Conservation (phyloP, 2,113 vertebrate genomes). For the Benitochromis conjunctus region DNA sequence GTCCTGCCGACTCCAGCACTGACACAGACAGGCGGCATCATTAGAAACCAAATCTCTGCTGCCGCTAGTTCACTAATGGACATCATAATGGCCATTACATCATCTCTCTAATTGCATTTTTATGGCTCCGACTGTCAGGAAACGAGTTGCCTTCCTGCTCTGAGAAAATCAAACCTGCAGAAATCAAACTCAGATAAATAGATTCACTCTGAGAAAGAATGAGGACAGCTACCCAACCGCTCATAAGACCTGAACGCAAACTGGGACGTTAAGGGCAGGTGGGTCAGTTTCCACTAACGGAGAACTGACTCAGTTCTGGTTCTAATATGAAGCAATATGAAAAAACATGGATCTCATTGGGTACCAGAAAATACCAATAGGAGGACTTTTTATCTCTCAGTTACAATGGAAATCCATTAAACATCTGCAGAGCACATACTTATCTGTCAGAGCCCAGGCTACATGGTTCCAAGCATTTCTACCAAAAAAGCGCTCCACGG, state of each 20-base stretch:
- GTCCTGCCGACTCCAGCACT: slow-evolving; percentile 95
- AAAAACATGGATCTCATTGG: background rate
- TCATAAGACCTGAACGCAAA: background rate
- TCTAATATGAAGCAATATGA: background rate
- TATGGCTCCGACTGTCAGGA: background rate
- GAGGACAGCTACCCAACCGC: background rate
- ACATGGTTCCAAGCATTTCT: background rate
- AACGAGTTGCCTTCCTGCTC: background rate
- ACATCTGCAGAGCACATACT: background rate
- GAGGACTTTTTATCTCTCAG: background rate
- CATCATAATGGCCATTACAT: background rate
- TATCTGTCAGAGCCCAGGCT: background rate
- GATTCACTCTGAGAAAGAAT: background rate
- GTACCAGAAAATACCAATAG: background rate
- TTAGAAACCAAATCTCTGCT: background rate
- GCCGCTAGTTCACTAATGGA: background rate
- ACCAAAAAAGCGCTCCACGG: background rate
- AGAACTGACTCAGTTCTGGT: background rate
- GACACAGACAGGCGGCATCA: background rate
- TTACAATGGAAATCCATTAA: background rate
- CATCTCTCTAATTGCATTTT: background rate
- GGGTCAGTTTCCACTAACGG: background rate
- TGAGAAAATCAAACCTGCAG: background rate
- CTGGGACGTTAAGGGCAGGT: background rate
- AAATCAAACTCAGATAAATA: background rate